These are phyloP conservation scores for Picus viridis DNA, from an alignment of 2,797 vertebrate species.

Conservation along the genomic window DNA sequence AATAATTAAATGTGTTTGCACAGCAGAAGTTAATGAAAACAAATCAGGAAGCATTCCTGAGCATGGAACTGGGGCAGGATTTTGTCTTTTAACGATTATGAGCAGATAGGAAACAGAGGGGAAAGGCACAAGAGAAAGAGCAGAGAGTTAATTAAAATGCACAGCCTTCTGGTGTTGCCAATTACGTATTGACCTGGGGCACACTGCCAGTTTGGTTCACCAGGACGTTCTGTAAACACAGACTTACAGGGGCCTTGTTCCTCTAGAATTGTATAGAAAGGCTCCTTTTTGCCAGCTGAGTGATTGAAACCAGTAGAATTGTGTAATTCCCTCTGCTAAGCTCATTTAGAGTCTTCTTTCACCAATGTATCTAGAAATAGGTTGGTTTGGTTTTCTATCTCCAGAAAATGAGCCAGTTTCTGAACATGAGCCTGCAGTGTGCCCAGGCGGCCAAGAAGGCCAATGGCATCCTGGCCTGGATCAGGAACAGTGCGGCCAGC, in stretches of 20 bases:
- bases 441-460: too few relatives aligned
- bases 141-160: constrained; percentile 53
- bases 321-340: background rate
- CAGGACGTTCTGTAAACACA: background rate
- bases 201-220: constrained; percentile 4
- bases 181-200: background rate
- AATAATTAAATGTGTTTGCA: constrained; percentile 49
- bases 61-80: background rate
- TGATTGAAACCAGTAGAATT: background rate
- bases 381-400: background rate
- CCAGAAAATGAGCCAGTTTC: background rate
- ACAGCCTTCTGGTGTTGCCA: constrained; percentile 33
- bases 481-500: too few relatives aligned
- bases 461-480: too few relatives aligned
- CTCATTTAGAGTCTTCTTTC: background rate
- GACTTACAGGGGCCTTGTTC: background rate
- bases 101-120: background rate
- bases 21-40: constrained; percentile 40
- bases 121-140: constrained; percentile 26
- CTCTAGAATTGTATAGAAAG: background rate
- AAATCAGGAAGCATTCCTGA: constrained; percentile 17
- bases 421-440: background rate
- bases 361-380: background rate
- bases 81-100: constrained; percentile 28
- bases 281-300: background rate